Evolutionary conservation across 2,888 invertebrate genomes (phyloP), one percentile per base, ranked within the genome.

Genomic region (Atethmia centrago): DNA sequence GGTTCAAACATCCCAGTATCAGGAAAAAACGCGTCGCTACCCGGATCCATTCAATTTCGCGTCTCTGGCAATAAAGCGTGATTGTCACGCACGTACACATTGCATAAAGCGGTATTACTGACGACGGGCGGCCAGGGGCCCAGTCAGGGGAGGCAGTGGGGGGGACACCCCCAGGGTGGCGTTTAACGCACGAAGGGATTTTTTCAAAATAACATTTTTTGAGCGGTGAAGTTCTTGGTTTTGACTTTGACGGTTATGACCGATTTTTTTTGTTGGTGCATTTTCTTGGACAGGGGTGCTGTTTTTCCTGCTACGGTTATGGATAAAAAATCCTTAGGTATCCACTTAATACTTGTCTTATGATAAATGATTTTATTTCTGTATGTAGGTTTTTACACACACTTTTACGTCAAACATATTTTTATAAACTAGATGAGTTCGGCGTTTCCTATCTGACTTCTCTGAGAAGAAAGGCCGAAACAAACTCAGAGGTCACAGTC

Each of bases 11-110:
- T 76, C 85, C 80, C 79, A 83, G 77, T 73, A 77, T 25, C 65
- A 79, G 77, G 73, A 74, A 79, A 88, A 89, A 88, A 83, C 85
- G 85, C 88, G 83, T 64, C 56, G 69, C 63, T 72, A 72, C 89
- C 80, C 82, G 87, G 89, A 91, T 90, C 93, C 94, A 94, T 94
- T 94, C 93, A 94, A 93, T 94, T 94, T 92, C 89, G 90, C 92
- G 92, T 93, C 92, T 90, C 88, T 85, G 77, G 92, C 94, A 92
- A 94, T 95, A 94, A 94, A 94, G 94, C 92, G 94, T 91, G 95
- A 95, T 94, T 94, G 95, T 94, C 95, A 96, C 96, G 96, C 96
- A 96, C 96, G 96, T 95, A 95, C 93, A 92, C 91, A 88, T 92
- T 91, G 94, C 94, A 93, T 93, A 92, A 92, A 92, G 91, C 89